phyloP scores from a whole-genome alignment of 2,113 vertebrate genomes.

The Procavia capensis region DNA sequence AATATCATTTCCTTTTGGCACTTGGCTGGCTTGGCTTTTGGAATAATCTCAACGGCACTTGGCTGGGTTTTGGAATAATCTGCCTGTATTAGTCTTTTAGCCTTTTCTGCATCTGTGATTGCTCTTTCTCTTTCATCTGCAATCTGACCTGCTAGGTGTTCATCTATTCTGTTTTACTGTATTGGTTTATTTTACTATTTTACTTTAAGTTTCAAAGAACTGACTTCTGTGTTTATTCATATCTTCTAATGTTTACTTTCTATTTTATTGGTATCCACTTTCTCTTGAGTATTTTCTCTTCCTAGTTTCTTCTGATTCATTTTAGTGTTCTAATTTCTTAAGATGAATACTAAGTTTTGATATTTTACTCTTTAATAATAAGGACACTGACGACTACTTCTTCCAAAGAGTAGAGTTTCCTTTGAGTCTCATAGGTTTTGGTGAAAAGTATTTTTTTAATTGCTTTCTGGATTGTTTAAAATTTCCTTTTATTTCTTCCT shows the following conservation, averaged over 20 bases:
- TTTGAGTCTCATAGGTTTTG: not conserved
- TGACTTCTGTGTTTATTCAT: no score
- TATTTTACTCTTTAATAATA: not conserved
- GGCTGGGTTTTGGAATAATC: no score
- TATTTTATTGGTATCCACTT: not conserved
- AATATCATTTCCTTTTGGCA: not conserved
- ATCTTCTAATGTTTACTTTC: conserved; percentile 5
- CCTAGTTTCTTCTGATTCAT: not conserved
- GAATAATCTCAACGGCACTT: no score
- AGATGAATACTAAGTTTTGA: not conserved
- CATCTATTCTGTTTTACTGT: not conserved
- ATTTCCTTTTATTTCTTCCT: conserved; percentile 12
- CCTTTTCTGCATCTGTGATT: not conserved
- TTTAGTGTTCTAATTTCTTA: conserved; percentile 31
- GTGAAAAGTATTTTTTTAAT: not conserved
- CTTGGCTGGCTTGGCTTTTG: no score
- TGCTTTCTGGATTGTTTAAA: conserved; percentile 28
- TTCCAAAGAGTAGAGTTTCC: not conserved
- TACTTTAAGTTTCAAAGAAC: no score
- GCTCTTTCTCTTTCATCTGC: not conserved
- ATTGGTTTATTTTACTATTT: not conserved
- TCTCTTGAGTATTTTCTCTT: not conserved
- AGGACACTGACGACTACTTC: not conserved
- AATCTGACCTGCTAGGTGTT: not conserved
- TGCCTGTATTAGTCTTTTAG: conserved; percentile 7